phyloP scores from a whole-genome alignment of 2,888 invertebrate genomes.

The Callimorpha dominula region DNA sequence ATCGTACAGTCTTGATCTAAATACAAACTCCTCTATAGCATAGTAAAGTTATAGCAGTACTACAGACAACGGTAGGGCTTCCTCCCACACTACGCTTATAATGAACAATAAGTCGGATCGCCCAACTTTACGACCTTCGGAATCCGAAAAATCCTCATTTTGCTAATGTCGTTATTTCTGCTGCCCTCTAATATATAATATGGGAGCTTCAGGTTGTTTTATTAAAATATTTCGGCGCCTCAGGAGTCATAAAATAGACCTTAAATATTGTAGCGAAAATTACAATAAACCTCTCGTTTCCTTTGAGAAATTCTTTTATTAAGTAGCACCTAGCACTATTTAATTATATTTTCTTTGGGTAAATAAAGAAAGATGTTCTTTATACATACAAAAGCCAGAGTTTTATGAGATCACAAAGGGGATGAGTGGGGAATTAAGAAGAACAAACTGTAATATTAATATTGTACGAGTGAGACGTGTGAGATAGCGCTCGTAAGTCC shows the following conservation, averaged over 20 bases:
- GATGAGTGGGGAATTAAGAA: too few relatives aligned
- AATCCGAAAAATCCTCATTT: constrained; percentile 30
- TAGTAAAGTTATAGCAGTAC: too few relatives aligned
- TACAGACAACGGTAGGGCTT: not conserved
- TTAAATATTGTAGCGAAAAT: constrained; percentile 9
- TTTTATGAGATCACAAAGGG: too few relatives aligned
- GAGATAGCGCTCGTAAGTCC: not conserved
- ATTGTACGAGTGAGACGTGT: not conserved
- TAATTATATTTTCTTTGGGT: not conserved
- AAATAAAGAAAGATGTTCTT: not conserved
- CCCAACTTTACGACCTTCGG: constrained; percentile 15
- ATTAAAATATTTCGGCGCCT: constrained; percentile 14
- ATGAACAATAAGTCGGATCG: not conserved
- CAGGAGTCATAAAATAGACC: constrained; percentile 12
- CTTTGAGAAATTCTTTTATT: not conserved
- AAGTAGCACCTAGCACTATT: not conserved
- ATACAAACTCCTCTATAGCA: not conserved
- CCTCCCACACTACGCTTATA: not conserved
- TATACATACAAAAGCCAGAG: too few relatives aligned
- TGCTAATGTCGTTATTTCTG: constrained; percentile 2
- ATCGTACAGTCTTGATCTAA: not conserved
- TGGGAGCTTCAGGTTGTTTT: constrained; percentile 12
- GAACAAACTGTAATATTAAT: not conserved
- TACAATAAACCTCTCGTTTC: constrained; percentile 5
- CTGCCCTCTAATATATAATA: constrained; percentile 8